Evolutionary conservation across 2,888 invertebrate genomes (phyloP).

Genomic region (Empis livida): DNA sequence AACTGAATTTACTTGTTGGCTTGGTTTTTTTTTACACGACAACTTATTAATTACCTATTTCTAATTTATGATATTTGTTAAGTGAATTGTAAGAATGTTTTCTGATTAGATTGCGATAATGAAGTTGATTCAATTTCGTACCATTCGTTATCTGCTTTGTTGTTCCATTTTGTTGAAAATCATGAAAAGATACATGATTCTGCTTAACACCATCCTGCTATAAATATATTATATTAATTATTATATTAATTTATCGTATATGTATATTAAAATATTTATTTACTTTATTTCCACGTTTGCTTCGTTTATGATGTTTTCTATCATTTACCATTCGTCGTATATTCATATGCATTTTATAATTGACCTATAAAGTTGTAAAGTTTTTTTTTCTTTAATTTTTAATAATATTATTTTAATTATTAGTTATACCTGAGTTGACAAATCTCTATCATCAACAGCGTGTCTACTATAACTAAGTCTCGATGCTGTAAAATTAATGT

Average conservation of each 20-base stretch:
- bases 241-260: background rate
- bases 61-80: slow-evolving; percentile 40
- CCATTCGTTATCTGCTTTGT: slow-evolving; percentile 65
- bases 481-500: slow-evolving; percentile 55
- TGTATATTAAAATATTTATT: slow-evolving; percentile 15
- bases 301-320: slow-evolving; percentile 72
- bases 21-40: too few relatives aligned
- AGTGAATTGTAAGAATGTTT: slow-evolving; percentile 38
- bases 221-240: slow-evolving; percentile 5
- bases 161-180: slow-evolving; percentile 79
- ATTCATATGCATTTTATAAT: slow-evolving; percentile 84
- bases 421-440: slow-evolving; percentile 66
- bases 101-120: slow-evolving; percentile 46
- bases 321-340: slow-evolving; percentile 77
- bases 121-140: slow-evolving; percentile 55
- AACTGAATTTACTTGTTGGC: too few relatives aligned
- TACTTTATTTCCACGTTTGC: slow-evolving; percentile 69
- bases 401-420: background rate
- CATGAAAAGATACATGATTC: slow-evolving; percentile 80
- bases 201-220: slow-evolving; percentile 65
- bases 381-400: background rate
- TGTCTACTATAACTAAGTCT: slow-evolving; percentile 83
- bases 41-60: slow-evolving; percentile 34
- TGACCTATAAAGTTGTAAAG: slow-evolving; percentile 38
- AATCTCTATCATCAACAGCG: slow-evolving; percentile 77